Conservation (phyloP, 2,113 vertebrate genomes). For the Paramormyrops kingsleyae region DNA sequence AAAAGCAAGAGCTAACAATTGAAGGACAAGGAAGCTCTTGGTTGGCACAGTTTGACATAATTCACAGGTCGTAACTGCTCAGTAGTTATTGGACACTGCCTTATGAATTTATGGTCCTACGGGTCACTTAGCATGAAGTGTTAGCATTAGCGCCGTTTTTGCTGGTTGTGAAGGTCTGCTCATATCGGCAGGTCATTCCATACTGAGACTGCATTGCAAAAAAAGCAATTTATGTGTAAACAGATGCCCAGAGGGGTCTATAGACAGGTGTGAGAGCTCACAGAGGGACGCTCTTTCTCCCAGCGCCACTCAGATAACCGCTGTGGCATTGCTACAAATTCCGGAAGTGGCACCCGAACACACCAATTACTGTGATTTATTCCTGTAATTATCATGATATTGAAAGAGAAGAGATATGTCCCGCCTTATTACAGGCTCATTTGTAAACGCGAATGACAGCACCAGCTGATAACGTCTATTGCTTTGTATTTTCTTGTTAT, state of each 20-base stretch:
- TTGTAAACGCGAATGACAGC: conserved; percentile 56
- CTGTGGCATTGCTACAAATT: background rate
- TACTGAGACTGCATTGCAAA: conserved; percentile 5
- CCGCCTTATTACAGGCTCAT: conserved; percentile 30
- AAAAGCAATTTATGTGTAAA: background rate
- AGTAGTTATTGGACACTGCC: background rate
- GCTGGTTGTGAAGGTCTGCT: background rate
- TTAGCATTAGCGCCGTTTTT: background rate
- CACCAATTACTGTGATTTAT: conserved; percentile 12
- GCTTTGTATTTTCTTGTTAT: conserved; percentile 46
- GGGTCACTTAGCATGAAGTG: background rate
- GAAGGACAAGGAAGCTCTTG: background rate
- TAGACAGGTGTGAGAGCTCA: background rate
- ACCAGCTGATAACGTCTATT: conserved; percentile 32
- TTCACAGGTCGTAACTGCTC: background rate
- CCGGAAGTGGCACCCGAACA: background rate
- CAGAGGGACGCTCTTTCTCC: background rate
- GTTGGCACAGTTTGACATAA: background rate
- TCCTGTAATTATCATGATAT: background rate
- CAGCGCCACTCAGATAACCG: background rate
- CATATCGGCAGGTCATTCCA: background rate
- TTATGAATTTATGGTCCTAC: background rate
- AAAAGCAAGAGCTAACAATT: background rate
- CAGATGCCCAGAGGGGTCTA: background rate
- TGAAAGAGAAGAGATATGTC: conserved; percentile 15